Percentiles rank a stretch among this genome's conserved stretches.
Evolutionary conservation across 30 jellyfish, hydroid and myxozoan genomes (phyloP).

Genomic region (Cassiopea xamachana): DNA sequence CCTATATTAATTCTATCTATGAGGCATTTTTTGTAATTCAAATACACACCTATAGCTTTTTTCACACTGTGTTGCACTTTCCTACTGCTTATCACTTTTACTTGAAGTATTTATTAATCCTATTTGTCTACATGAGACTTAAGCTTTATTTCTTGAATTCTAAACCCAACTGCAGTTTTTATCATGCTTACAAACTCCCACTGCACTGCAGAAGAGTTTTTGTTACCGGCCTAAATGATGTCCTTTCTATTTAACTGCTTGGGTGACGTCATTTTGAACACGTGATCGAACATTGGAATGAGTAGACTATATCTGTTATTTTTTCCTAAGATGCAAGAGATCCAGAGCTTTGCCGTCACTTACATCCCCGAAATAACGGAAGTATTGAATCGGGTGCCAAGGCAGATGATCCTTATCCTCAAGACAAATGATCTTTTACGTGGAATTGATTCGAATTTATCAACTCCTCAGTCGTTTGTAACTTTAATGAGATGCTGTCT

Average conservation of each 20-base stretch:
- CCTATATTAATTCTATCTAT: no score
- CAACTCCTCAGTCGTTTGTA: constrained; percentile 77
- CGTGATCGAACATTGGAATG: no score
- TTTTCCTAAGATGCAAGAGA: constrained; percentile 70
- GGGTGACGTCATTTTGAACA: no score
- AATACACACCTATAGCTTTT: no score
- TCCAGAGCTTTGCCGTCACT: constrained; percentile 74
- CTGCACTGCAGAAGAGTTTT: no score
- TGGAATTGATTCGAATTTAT: constrained; percentile 84
- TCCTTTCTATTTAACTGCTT: no score
- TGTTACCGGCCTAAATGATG: no score
- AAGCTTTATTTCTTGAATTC: not conserved
- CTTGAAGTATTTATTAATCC: no score
- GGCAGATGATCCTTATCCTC: constrained; percentile 88
- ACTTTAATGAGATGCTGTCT: constrained; percentile 89
- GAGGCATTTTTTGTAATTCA: no score
- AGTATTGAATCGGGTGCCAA: constrained; percentile 81
- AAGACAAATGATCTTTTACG: constrained; percentile 94
- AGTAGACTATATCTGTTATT: not conserved
- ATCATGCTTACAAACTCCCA: no score
- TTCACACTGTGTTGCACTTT: no score
- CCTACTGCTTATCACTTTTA: no score
- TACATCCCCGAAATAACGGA: constrained; percentile 89
- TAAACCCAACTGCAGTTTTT: not conserved
- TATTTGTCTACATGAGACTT: not conserved